Evolutionary conservation across 2,797 vertebrate genomes (phyloP), one percentile per base, ranked within the genome.

Genomic region (Falco berigora): DNA sequence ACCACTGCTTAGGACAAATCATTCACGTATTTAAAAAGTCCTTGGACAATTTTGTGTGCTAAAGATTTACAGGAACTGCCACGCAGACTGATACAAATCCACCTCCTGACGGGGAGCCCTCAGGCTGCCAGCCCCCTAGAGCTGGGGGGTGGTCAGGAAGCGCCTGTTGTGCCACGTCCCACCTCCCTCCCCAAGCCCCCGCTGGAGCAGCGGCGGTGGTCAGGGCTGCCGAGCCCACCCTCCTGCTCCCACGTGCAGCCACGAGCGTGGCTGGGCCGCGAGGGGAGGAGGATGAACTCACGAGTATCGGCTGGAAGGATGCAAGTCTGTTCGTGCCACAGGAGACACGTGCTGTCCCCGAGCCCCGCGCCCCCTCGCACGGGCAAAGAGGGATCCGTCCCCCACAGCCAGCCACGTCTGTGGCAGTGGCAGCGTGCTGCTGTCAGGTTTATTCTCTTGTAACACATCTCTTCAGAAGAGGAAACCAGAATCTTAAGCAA

Each of bases 341-440:
- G 23, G 14, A 32, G 53, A 20, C 0, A 2, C 7, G 7, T 3
- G 4, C 32, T 55, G 27, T 56, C 32, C n/a, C n/a, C 36, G 22
- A 44, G 44, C 58, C 8, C 58, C 11, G 44, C 3, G 1, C 22
- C 32, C 14, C 1, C 16, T 20, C 20, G 4, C 40, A 14, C 0
- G 9, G 49, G 67, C 42, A 11, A 9, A 23, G 76, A 14, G 30
- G 25, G 36, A 5, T 22, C 61, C 2, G 63, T 30, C 32, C 32
- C 59, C 76, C 25, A 3, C 23, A 12, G 23, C 3, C 53, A 79
- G 76, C 10, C 27, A 10, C 46, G 1, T 8, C 7, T 36, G 2
- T 0, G 10, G 38, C 4, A 38, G 3, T 1, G 30, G 30, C 14
- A 32, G 56, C 0, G 1, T 0, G 5, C 5, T 6, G 7, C 42